These are phyloP conservation scores for Lysandra coridon DNA, from an alignment of 2,888 invertebrate species.

Conservation along the genomic window DNA sequence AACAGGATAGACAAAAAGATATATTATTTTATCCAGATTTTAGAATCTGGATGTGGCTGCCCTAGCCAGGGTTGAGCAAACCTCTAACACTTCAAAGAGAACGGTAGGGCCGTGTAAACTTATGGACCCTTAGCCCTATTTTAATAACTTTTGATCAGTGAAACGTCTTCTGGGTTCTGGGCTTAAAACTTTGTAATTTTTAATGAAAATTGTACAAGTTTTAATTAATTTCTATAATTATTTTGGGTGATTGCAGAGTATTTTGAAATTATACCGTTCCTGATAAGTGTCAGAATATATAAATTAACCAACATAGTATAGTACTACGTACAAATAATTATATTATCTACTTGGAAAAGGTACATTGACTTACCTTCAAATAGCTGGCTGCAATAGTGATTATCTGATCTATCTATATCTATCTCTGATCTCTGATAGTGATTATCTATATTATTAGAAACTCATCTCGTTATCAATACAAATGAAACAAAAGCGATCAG, in stretches of 20 bases:
- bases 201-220: slow-evolving; percentile 23
- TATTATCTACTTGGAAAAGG: too few relatives aligned
- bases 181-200: slow-evolving; percentile 8
- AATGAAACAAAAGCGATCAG: too few relatives aligned
- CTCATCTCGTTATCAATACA: too few relatives aligned
- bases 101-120: slow-evolving; percentile 14
- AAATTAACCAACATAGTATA: neutral
- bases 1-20: neutral
- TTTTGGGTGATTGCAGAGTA: neutral
- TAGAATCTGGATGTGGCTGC: neutral
- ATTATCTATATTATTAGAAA: too few relatives aligned
- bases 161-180: neutral
- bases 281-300: neutral
- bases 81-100: slow-evolving; percentile 25
- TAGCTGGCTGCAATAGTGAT: too few relatives aligned
- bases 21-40: neutral
- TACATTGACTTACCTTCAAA: too few relatives aligned
- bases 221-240: slow-evolving; percentile 19
- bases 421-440: too few relatives aligned
- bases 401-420: too few relatives aligned
- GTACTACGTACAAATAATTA: too few relatives aligned
- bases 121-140: slow-evolving; percentile 25
- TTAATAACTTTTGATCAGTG: slow-evolving; percentile 26
- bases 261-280: neutral
- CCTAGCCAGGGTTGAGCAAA: slow-evolving; percentile 16